Base-by-base conservation (phyloP, 2,888 invertebrate species). In the Smittia aterrima region DNA sequence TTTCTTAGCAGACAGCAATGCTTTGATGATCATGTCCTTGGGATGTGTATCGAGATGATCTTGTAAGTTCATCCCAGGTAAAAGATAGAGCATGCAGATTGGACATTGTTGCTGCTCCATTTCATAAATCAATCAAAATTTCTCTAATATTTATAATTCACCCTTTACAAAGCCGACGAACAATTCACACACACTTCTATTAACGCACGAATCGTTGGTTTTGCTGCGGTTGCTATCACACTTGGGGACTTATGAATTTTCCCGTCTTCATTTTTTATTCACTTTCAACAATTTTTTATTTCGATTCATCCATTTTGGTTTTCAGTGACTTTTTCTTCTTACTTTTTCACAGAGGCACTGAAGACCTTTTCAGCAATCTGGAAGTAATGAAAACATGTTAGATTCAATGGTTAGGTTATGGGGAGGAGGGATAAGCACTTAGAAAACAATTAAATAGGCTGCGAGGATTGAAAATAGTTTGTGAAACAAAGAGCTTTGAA, bases 21-120 rank as follows among this genome's bases (percentile, higher is more conserved):
- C 93, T 81, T 90, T 92, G 78, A 93, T 93, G 70, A 94, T 92
- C 83, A 92, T 92, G 78, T 93, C 93, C 82, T 93, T 93, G 54
- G 93, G 93, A 85, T 93, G 93, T 25, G 92, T 93, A 80, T 92
- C 90, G 81, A 94, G 85, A 81, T 93, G 93, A 77, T 88, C 88
- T 80, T 92, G 91, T 78, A 93, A 84, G 75, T 90, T 88, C 85
- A 93, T 93, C 75, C 93, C 93, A 83, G 91, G 91, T 78, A 92
- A 88, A 77, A 94, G 85, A 82, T 89, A 93, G 76, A 93, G 85
- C 47, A 93, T 93, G 84, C 93, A 94, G 77, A 93, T 93, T 74
- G 93, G 93, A 82, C 93, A 94, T 81, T 87, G 87, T 78, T 87
- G 81, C 74, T 82, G 81, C 77, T 83, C 74, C 74, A 74, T 74